Conservation (phyloP, 2,888 invertebrate species). For the Bellardia bayeri region DNA sequence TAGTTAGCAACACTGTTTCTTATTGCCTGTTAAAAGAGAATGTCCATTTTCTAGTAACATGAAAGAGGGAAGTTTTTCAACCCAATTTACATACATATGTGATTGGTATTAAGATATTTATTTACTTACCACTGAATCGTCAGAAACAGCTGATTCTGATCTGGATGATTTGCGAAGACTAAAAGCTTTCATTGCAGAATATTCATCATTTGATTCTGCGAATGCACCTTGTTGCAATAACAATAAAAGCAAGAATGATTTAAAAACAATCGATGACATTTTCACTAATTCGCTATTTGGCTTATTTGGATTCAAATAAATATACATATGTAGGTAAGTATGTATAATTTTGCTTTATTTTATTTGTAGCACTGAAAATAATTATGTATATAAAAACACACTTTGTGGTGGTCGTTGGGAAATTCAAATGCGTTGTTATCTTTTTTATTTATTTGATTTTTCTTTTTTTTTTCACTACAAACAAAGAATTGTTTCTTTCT, state of each 20-base stretch:
- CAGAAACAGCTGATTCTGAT: constrained; percentile 71
- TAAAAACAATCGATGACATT: constrained; percentile 42
- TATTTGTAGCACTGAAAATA: neutral
- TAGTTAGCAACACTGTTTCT: constrained; percentile 40
- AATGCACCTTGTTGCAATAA: constrained; percentile 54
- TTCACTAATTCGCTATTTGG: constrained; percentile 13
- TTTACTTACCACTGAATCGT: constrained; percentile 68
- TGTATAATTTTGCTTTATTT: neutral
- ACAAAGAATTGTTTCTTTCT: constrained; percentile 18
- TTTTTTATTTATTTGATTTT: constrained; percentile 22
- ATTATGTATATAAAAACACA: constrained; percentile 37
- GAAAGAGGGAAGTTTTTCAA: neutral
- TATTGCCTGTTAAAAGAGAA: neutral
- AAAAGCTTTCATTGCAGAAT: constrained; percentile 26
- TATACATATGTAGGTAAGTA: neutral
- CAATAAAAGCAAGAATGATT: constrained; percentile 27
- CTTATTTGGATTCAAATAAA: neutral
- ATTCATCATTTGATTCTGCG: constrained; percentile 27
- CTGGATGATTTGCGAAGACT: constrained; percentile 53
- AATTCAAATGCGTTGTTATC: constrained; percentile 42
- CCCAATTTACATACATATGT: neutral
- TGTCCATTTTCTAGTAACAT: neutral
- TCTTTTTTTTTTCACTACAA: constrained; percentile 8
- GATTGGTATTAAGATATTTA: neutral
- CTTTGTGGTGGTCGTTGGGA: constrained; percentile 60